Evolutionary conservation across 1,140 invertebrate species (phyloP).

Genomic region (Odontomachus brunneus): DNA sequence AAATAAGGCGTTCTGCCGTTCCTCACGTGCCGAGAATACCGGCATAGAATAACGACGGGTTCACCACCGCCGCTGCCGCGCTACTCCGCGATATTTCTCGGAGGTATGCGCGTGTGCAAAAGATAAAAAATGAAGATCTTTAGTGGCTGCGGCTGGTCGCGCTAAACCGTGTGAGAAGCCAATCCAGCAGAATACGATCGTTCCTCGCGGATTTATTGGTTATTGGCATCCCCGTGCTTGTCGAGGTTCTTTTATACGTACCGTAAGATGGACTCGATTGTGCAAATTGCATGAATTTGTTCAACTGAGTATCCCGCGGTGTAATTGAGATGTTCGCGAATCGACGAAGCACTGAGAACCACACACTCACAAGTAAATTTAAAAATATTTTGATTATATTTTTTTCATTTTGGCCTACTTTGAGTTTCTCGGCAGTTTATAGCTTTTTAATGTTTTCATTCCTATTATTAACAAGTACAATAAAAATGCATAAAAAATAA

Average conservation of each 20-base stretch:
- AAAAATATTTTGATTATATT: too few species aligned
- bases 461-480: too few species aligned
- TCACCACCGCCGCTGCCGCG: not conserved
- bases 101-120: constrained; percentile 18
- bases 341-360: too few species aligned
- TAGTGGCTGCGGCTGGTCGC: not conserved
- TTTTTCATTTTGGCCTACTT: too few species aligned
- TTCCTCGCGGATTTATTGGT: constrained; percentile 19
- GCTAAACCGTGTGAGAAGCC: constrained; percentile 9
- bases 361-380: too few species aligned
- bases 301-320: too few species aligned
- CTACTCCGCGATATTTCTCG: constrained; percentile 9
- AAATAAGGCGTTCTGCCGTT: constrained; percentile 49
- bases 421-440: too few species aligned
- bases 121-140: constrained; percentile 49
- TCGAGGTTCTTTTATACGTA: not conserved
- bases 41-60: constrained; percentile 5
- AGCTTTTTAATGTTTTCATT: too few species aligned
- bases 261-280: not conserved
- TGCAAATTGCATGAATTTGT: too few species aligned
- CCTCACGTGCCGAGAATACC: constrained; percentile 57
- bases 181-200: constrained; percentile 3
- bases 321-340: too few species aligned
- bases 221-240: not conserved
- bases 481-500: too few species aligned